Evolutionary conservation across 2,797 vertebrate genomes (phyloP), one percentile per base, ranked within the genome.

Genomic region (Propithecus perrieri): DNA sequence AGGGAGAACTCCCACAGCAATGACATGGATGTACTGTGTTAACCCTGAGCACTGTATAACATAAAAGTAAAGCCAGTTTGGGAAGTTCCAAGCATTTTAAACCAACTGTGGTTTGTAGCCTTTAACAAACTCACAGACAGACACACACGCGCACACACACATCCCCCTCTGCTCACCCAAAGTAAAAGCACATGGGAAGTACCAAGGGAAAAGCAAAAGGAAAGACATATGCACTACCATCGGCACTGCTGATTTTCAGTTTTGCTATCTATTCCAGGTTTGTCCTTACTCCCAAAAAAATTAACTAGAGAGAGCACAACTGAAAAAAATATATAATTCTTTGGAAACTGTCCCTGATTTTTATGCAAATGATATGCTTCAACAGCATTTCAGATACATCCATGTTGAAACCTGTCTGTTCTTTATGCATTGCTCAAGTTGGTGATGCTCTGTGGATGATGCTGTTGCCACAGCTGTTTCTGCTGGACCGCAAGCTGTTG

Each of bases 401-500:
- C 97, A 94, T 96, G 96, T 97, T 97, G 98, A 97, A 93, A 97
- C 97, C 97, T 97, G 97, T 93, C 94, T 87, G 96, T 93, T 97
- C 97, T 96, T 97, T 86, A 99, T 9, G 99, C 99, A 59, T 98
- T 99, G 99, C 98, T 98, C 20, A 99, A 98, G 91, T 99, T 99
- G 97, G 99, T 99, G 98, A 99, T 99, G 98, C 99, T 99, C 97
- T 99, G 99, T 0, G 99, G 99, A 98, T 99, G 99, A 69, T 99
- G 99, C 98, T 99, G 99, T 98, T 99, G 99, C 99, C 99, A 99
- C 89, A 99, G 99, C 98, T 99, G 99, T 96, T 99, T 99, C 98
- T 99, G 99, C 93, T 99, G 99, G 76, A 99, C 99, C 0, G 99
- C 99, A 7, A 99, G 99, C 99, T 99, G 99, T 80, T 99, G 99